Conservation (phyloP, 2,888 invertebrate genomes). For the Latrodectus elegans region DNA sequence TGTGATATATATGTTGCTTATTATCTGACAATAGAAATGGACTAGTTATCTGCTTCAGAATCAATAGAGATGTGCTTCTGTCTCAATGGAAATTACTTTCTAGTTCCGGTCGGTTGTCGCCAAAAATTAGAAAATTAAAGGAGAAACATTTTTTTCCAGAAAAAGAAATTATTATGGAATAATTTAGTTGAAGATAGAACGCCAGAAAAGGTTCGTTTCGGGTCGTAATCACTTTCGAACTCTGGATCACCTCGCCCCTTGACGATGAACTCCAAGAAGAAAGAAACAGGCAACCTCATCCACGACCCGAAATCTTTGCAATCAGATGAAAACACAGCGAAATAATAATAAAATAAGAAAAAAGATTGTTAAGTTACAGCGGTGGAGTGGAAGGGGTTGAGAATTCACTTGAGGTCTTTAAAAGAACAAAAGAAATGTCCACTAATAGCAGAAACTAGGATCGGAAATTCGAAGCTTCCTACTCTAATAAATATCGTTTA, state of each 20-base stretch:
- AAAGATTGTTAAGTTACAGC: background rate
- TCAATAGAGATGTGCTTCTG: conserved; percentile 24
- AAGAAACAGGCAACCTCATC: conserved; percentile 43
- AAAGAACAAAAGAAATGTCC: conserved; percentile 59
- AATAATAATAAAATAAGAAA: too few species aligned
- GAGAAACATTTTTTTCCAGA: conserved; percentile 7
- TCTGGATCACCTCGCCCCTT: conserved; percentile 32
- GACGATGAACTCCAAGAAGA: conserved; percentile 18
- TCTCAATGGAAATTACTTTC: conserved; percentile 51
- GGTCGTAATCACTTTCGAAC: conserved; percentile 40
- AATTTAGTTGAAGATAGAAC: conserved; percentile 23
- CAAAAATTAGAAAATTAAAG: conserved; percentile 42
- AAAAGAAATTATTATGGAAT: conserved; percentile 12
- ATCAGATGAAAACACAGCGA: conserved; percentile 9
- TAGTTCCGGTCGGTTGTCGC: conserved; percentile 57
- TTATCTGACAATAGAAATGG: conserved; percentile 6
- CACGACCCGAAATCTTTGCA: conserved; percentile 36
- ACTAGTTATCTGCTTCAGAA: conserved; percentile 20
- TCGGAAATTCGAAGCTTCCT: conserved; percentile 60
- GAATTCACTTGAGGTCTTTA: conserved; percentile 4
- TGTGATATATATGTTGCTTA: background rate
- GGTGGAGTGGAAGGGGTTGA: background rate
- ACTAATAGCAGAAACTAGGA: conserved; percentile 34
- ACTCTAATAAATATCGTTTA: conserved; percentile 67
- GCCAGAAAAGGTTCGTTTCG: conserved; percentile 14